Evolutionary conservation across 2,888 invertebrate genomes (phyloP).

Genomic region (Volucella bombylans): DNA sequence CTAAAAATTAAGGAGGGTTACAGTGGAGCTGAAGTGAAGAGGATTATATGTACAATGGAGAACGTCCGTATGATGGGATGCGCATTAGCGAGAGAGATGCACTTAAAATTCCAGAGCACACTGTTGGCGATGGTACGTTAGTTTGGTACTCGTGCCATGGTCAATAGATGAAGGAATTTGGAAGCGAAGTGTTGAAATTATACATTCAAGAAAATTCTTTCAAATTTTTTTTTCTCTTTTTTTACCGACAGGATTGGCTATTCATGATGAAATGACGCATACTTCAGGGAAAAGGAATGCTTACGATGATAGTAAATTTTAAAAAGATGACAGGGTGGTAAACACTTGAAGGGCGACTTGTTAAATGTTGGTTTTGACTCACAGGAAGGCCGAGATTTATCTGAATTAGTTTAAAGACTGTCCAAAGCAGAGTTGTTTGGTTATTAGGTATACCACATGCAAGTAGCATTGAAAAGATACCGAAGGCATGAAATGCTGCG

Average conservation of each 20-base stretch:
- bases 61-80: background rate
- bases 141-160: background rate
- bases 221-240: constrained; percentile 2
- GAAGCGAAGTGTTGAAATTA: constrained; percentile 22
- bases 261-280: background rate
- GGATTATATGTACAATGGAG: background rate
- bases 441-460: no score
- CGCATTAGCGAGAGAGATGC: constrained; percentile 34
- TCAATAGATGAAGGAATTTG: constrained; percentile 32
- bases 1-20: constrained; percentile 15
- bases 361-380: no score
- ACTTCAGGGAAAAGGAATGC: background rate
- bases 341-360: no score
- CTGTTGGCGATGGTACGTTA: background rate
- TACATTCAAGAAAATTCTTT: background rate
- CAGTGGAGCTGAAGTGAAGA: background rate
- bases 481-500: no score
- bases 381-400: no score
- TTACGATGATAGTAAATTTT: background rate
- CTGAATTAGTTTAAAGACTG: no score
- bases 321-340: no score
- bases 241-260: background rate
- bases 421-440: no score
- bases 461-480: no score
- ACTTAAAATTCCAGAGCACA: constrained; percentile 58